A percentile compares a stretch with the other conserved stretches of the same genome.
These are phyloP conservation scores for Cerceris ruficornis DNA, from an alignment of 2,888 invertebrate species.

Conservation along the genomic window DNA sequence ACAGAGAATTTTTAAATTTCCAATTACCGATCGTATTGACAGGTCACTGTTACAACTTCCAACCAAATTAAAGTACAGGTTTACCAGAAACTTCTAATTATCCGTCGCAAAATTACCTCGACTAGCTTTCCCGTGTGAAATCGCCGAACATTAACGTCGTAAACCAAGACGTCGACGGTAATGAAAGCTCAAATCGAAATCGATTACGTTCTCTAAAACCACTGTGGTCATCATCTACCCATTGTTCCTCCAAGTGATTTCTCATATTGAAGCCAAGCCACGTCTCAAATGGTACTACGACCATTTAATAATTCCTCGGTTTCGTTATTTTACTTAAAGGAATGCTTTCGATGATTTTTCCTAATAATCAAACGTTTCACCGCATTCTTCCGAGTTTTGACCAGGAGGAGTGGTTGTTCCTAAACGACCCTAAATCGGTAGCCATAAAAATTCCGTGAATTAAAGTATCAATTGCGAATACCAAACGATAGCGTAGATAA, in stretches of 20 bases:
- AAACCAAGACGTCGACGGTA: background rate
- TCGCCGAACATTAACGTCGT: background rate
- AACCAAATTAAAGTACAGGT: no score
- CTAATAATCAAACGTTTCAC: no score
- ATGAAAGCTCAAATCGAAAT: slow-evolving; percentile 30
- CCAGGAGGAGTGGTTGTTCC: slow-evolving; percentile 20
- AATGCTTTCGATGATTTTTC: no score
- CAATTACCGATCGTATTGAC: no score
- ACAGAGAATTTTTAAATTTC: no score
- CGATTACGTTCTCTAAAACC: slow-evolving; percentile 23
- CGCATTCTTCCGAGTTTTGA: no score
- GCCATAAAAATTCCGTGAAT: slow-evolving; percentile 32
- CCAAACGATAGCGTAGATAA: background rate
- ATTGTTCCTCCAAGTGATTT: slow-evolving; percentile 44
- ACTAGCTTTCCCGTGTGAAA: no score
- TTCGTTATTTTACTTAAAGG: no score
- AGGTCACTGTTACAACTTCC: no score
- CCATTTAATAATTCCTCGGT: slow-evolving; percentile 27
- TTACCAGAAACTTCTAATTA: no score
- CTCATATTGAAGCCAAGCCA: slow-evolving; percentile 43
- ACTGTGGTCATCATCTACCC: slow-evolving; percentile 11
- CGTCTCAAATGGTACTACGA: slow-evolving; percentile 27
- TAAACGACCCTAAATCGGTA: slow-evolving; percentile 24
- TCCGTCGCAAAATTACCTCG: no score
- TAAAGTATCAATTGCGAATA: slow-evolving; percentile 20